Conservation (phyloP, 2,797 vertebrate species). For the Coendou prehensilis region DNA sequence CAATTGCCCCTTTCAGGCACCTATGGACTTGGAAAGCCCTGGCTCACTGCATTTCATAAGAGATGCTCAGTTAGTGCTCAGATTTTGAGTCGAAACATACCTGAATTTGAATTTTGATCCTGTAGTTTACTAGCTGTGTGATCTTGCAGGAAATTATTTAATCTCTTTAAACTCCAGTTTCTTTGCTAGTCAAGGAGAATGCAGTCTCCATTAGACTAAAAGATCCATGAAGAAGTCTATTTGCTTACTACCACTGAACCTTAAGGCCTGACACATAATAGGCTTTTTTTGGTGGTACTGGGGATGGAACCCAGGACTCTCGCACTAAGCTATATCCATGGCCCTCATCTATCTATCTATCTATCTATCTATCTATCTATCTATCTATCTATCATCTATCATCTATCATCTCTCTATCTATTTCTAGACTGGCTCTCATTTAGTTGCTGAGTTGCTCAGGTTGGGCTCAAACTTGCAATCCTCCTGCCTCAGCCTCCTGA, state of each 20-base stretch:
- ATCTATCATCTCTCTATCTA: no score
- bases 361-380: not conserved
- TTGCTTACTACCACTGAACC: not conserved
- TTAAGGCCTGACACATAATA: not conserved
- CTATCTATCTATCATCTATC: no score
- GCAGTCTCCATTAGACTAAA: not conserved
- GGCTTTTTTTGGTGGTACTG: not conserved
- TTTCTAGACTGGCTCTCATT: not conserved
- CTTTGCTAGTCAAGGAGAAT: constrained; percentile 18
- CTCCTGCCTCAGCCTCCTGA: not conserved
- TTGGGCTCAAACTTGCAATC: not conserved
- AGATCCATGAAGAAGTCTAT: not conserved
- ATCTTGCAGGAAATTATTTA: not conserved
- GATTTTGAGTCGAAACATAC: not conserved
- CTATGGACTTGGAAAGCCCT: not conserved
- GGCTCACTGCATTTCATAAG: not conserved
- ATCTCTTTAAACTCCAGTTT: constrained; percentile 1
- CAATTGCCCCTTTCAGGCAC: not conserved
- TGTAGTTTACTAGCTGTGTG: not conserved
- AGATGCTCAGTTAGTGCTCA: not conserved
- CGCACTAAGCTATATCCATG: not conserved
- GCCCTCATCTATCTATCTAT: not conserved
- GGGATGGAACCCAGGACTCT: not conserved
- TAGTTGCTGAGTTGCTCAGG: not conserved
- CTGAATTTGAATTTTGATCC: constrained; percentile 32